Base-by-base conservation (phyloP, 2,888 invertebrate species). In the Nebria salina region DNA sequence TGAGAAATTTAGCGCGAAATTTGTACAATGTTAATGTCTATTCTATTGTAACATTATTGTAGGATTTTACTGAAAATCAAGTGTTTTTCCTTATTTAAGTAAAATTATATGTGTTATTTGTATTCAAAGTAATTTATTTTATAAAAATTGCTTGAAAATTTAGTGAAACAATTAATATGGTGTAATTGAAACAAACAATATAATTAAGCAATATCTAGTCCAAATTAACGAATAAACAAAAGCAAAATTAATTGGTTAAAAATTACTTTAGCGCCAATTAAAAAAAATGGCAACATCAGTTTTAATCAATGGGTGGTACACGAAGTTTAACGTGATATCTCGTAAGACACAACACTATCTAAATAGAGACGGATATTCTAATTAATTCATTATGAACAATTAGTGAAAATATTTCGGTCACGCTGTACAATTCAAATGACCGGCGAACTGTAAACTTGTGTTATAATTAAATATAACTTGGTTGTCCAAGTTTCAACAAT, bases 211-310 rank as follows among this genome's bases (percentile, higher is more conserved):
- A 34, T 34, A 54, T 54, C 54, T 54, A 54, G 54, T 54, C 8
- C 54, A 54, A 65, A 65, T 75, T 26, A 65, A 13, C 54, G 8
- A 54, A 54, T 54, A 13, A 54, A 54, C 41, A 72, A 72, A 72
- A 34, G 8, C 42, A 34, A 72, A 66, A n/a, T 41, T 66, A 76
- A 76, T 76, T 76, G 13, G 75, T 25, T 75, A 75, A 75, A 75
- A 75, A 54, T 54, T 54, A 11, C 54, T 54, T 54, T 54, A 11
- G 15, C 68, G 75, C 65, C 65, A 34, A 75, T 76, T 76, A 76
- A 76, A 76, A 43, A 8, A 66, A 42, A 65, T 65, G 34, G 26
- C 65, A 75, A n/a, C 75, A 25, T 26, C 9, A n/a, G 65, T 76
- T 34, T 65, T n/a, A 20, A 65, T 65, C 15, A 73, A 54, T 54